phyloP scores from a whole-genome alignment of 2,888 invertebrate genomes.

The Podotricha telesiphe region DNA sequence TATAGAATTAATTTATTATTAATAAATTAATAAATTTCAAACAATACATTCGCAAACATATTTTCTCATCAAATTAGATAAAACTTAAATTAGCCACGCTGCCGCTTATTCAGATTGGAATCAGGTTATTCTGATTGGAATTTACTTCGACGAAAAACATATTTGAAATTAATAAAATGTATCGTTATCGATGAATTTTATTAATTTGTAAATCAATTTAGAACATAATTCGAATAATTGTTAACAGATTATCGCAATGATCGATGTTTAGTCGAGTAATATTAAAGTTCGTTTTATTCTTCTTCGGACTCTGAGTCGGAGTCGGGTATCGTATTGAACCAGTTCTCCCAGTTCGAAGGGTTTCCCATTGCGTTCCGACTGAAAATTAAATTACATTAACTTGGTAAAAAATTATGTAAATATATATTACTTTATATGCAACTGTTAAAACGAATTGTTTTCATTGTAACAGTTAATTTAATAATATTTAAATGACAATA shows the following conservation, averaged over 20 bases:
- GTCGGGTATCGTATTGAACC: constrained; percentile 86
- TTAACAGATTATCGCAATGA: constrained; percentile 3
- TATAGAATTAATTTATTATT: not conserved
- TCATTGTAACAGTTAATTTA: too few species aligned
- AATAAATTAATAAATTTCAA: not conserved
- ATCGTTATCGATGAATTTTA: not conserved
- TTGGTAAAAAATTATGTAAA: too few species aligned
- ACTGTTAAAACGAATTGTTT: too few species aligned
- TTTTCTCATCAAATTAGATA: not conserved
- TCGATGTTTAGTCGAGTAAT: constrained; percentile 12
- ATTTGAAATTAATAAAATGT: not conserved
- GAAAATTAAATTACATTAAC: constrained; percentile 40
- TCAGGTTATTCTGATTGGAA: too few species aligned
- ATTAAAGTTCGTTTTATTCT: constrained; percentile 53
- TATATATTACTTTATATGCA: too few species aligned
- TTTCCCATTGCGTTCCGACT: constrained; percentile 76
- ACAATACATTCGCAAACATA: constrained; percentile 14
- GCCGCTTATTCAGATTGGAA: too few species aligned
- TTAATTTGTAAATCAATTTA: not conserved
- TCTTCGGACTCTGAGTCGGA: constrained; percentile 80
- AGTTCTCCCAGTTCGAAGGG: constrained; percentile 82
- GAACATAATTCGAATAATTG: constrained; percentile 8
- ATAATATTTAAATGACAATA: too few species aligned
- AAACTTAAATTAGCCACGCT: too few species aligned
- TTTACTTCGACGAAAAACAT: too few species aligned